Conservation (phyloP, 2,113 vertebrate species). For the Nothocercus julius region DNA sequence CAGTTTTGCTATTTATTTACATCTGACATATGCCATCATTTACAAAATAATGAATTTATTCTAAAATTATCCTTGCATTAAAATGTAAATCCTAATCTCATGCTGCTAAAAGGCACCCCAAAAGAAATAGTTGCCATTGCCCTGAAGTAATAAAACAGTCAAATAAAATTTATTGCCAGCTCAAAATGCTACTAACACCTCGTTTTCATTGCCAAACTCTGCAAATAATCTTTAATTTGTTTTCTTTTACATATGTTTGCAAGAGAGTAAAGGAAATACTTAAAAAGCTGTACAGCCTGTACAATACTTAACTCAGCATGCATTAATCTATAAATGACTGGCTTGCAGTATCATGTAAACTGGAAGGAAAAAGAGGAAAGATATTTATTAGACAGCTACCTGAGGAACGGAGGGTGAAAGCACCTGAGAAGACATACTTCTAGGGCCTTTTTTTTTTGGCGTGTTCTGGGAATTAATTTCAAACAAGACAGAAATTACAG, state of each 20-base stretch:
- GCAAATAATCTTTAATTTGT: conserved; percentile 58
- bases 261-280: conserved; percentile 42
- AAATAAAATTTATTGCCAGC: conserved; percentile 49
- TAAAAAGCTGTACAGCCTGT: not conserved
- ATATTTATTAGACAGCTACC: not conserved
- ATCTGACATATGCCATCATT: not conserved
- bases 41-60: not conserved
- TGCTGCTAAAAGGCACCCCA: not conserved
- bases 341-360: not conserved
- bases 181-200: conserved; percentile 59
- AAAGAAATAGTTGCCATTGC: conserved; percentile 40
- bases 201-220: conserved; percentile 48
- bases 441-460: not conserved
- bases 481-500: not conserved
- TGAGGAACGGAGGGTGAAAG: not conserved
- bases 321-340: not conserved
- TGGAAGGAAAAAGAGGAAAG: not conserved
- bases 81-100: not conserved
- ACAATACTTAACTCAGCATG: not conserved
- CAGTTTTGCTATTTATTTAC: not conserved
- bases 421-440: not conserved
- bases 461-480: not conserved
- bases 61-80: not conserved
- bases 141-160: conserved; percentile 12
- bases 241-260: conserved; percentile 50